Evolutionary conservation across 37 sponge, comb jelly and placozoan species (phyloP), one percentile per base, ranked within the genome.

Genomic region (Halichondria panicea): DNA sequence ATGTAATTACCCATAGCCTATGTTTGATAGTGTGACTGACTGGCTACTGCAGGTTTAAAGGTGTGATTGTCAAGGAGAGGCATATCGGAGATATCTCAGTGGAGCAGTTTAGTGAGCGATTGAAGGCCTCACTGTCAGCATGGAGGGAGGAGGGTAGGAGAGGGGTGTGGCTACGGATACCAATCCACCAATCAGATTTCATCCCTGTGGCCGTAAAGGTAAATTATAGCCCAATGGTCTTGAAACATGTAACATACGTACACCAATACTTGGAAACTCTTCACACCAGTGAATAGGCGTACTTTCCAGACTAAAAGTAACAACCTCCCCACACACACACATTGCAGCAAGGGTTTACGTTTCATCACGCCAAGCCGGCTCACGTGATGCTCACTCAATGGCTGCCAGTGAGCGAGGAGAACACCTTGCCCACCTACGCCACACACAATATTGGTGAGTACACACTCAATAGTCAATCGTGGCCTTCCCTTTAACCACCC

Each of bases 161-260:
- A 44, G 96, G 96, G 22, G 66, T 88, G 31, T 91, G 93, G 89
- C 46, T 95, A 0, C 80, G 69, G 60, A 86, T 95, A 25, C 78
- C 81, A 15, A 43, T 79, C 9, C 19, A 59, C 3, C 74, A 79
- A 25, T 76, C 92, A 0, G 71, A 80, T 8, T 68, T 89, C 1
- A 61, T 95, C 32, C 80, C 89, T 0, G 50, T 84, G 7, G 92
- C 87, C 40, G 87, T 71, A 5, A 76, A 89, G 75, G 94, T 93
- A 65, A 19, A 44, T 39, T 55, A n/a, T n/a, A n/a, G 56, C 56
- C 9, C 25, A 27, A 27, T 27, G 15, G 52, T 48, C 8, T 55
- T 6, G 25, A 2, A n/a, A 3, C 9, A 55, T 25, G 22, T 15
- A 48, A 11, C 52, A 48, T 15, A 48, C 52, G 13, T n/a, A n/a